Evolutionary conservation across 2,888 invertebrate genomes (phyloP), one percentile per base, ranked within the genome.

Genomic region (Macroteleia sp.): DNA sequence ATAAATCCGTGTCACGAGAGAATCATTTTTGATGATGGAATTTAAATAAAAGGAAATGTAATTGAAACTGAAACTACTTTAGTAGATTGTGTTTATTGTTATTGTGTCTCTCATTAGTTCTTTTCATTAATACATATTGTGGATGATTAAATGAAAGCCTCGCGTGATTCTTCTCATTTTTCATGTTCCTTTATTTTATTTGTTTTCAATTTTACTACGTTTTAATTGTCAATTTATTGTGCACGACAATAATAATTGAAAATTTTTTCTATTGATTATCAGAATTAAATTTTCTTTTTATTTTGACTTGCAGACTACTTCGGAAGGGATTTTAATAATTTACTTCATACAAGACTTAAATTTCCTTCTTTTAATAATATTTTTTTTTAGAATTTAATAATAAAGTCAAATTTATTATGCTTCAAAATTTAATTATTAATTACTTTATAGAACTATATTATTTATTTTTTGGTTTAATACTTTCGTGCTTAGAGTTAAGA

Each of bases 11-110:
- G 90, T 91, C 90, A 89, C 88, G 88, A 87, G 88, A 89, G 87
- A 88, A 85, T 75, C 75, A 71, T 75, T 88, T 89, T 90, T 90
- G 89, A 90, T 89, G 89, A 90, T 90, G 88, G 86, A 90, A 90
- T 89, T 90, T 86, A 89, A 91, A 91, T 91, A 91, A 91, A 90
- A 91, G 86, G 86, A 86, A 91, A 90, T 91, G 89, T 90, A 90
- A 90, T 88, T 90, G 85, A 91, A 89, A 90, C 85, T 89, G 85
- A 89, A 90, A 88, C 85, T 84, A 89, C 85, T 86, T 85, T 84
- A 87, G 75, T 86, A 90, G 88, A 90, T 85, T 91, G 87, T 90
- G 84, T 85, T 82, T 81, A 79, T 84, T 82, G 69, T 81, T 79
- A 77, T 83, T 82, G 73, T 82, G 76, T 82, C 76, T 81, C 75